Percentiles rank a stretch among this genome's conserved stretches.
Evolutionary conservation across 2,888 invertebrate genomes (phyloP).

Genomic region (Spodoptera exigua): DNA sequence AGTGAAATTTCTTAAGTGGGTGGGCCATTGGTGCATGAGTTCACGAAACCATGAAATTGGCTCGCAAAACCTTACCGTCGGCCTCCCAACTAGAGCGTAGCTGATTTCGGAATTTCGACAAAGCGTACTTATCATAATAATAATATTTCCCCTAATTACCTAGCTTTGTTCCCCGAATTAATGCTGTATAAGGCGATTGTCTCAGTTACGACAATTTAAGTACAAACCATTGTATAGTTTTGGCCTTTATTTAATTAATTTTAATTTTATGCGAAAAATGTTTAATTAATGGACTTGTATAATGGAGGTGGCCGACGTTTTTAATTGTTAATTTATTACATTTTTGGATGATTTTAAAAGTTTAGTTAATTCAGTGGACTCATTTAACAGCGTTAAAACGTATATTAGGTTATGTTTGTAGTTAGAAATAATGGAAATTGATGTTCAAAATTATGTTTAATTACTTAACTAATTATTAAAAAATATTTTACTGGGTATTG

Average conservation of each 20-base stretch:
- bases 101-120: constrained; percentile 70
- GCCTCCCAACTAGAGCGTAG: constrained; percentile 76
- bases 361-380: too few species aligned
- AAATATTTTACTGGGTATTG: too few species aligned
- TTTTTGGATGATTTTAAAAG: too few species aligned
- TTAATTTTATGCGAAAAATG: background rate
- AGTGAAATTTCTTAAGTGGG: constrained; percentile 85
- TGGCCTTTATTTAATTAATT: constrained; percentile 2
- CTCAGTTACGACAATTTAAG: constrained; percentile 7
- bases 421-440: too few species aligned
- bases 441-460: too few species aligned
- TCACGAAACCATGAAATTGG: constrained; percentile 88
- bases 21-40: constrained; percentile 83
- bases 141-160: constrained; percentile 53
- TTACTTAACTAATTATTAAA: too few species aligned
- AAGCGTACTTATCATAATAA: constrained; percentile 49
- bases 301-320: background rate
- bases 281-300: too few species aligned
- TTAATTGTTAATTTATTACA: constrained; percentile 2
- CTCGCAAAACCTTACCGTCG: constrained; percentile 80
- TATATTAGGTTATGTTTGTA: too few species aligned
- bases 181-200: constrained; percentile 17
- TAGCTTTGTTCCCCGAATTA: constrained; percentile 33
- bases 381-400: too few species aligned
- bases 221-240: constrained; percentile 23